phyloP scores from a whole-genome alignment of 2,888 invertebrate species.

The Apamea crenata region DNA sequence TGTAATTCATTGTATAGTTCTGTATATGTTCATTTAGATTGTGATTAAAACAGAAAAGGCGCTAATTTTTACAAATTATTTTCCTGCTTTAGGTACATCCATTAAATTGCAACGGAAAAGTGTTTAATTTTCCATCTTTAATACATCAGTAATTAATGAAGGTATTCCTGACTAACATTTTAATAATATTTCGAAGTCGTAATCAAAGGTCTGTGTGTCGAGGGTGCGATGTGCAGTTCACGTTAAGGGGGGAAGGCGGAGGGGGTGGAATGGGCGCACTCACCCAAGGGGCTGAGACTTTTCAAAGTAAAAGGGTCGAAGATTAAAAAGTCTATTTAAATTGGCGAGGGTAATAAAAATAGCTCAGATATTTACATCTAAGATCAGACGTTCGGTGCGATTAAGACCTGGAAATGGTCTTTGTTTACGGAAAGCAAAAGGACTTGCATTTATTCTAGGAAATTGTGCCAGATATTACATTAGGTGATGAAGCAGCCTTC shows the following conservation, averaged over 20 bases:
- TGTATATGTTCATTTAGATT: neutral
- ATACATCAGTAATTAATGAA: neutral
- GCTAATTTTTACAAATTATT: neutral
- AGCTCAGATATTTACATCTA: neutral
- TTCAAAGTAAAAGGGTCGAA: conserved; percentile 28
- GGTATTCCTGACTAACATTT: conserved; percentile 15
- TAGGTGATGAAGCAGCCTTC: neutral
- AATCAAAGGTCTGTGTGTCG: conserved; percentile 29
- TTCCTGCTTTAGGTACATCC: neutral
- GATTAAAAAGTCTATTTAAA: conserved; percentile 34
- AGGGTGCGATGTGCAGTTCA: conserved; percentile 18
- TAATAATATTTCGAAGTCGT: conserved; percentile 12
- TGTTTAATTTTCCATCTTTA: neutral
- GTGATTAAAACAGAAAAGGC: neutral
- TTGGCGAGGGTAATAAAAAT: conserved; percentile 20
- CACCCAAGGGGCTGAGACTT: neutral
- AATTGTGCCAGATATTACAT: neutral
- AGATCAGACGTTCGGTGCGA: neutral
- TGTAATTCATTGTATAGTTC: neutral
- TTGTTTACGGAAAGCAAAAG: neutral
- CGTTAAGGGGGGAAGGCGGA: neutral
- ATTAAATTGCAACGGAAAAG: neutral
- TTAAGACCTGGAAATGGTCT: neutral
- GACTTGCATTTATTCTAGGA: neutral
- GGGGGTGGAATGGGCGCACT: conserved; percentile 5